Base-by-base conservation (phyloP, 2,888 invertebrate genomes). In the Cheilosia pagana region DNA sequence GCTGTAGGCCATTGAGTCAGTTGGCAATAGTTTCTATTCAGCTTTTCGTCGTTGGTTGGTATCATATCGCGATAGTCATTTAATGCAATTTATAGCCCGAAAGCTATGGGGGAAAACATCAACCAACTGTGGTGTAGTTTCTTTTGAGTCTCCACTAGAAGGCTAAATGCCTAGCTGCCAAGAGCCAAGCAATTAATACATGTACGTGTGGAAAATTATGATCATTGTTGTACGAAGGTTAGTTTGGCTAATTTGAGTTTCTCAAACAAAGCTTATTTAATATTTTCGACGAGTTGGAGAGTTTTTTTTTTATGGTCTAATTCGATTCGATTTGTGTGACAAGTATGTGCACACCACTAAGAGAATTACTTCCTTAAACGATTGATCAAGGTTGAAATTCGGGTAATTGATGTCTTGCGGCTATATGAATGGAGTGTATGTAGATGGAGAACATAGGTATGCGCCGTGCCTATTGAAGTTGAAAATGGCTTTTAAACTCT, bases 311-410 rank as follows among this genome's bases (percentile, higher is more conserved):
- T 74, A 60, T 62, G 60, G 74, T 43, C 77, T 77, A 72, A 72
- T 67, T 72, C 50, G 50, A 14, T 53, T 43, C 71, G 43, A 82
- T 82, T 82, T 72, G 60, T 77, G 77, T 82, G 82, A 77, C 71
- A 71, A 72, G 71, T 35, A 10, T 68, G 12, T 39, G 52, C 55
- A 21, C 21, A 50, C 14, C 25, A 68, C 6, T 8, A 41, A 25
- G 53, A 59, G 45, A 50, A 48, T 3, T 19, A 77, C 67, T 82
- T 82, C 82, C 82, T 82, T 77, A 77, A 67, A 62, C 55, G 71
- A 25, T 28, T 31, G 19, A 41, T 55, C 48, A 77, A 82, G 71
- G 77, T 48, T 62, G 41, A 43, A 7, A 53, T 65, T 59, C 25
- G 23, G 48, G 45, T 74, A 48, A 74, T 59, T 53, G 35, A 39